Conservation (phyloP, 2,113 vertebrate species). For the Phalacrocorax carbo region DNA sequence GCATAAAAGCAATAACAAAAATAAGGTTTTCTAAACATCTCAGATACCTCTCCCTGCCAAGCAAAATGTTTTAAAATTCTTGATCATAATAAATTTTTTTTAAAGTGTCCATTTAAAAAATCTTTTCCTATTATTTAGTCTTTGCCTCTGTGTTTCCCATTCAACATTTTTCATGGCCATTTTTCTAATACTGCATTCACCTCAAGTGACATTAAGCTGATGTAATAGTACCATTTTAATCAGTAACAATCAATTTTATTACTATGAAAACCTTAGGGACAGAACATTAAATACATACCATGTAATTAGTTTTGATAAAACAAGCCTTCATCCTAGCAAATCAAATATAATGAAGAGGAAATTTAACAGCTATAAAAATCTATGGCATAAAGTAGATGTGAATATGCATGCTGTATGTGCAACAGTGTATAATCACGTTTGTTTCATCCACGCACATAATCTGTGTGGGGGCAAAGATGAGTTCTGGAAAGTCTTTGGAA, state of each 20-base stretch:
- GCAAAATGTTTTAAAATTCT: not conserved
- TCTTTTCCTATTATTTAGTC: not conserved
- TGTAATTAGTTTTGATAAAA: constrained; percentile 70
- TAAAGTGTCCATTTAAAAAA: not conserved
- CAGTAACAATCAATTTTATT: constrained; percentile 70
- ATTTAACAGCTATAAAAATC: constrained; percentile 56
- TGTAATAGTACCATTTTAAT: constrained; percentile 67
- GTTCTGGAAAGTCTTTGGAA: not conserved
- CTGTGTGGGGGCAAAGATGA: not conserved
- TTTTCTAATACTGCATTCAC: constrained; percentile 6
- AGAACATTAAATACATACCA: constrained; percentile 63
- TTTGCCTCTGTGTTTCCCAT: not conserved
- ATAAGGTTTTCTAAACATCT: not conserved
- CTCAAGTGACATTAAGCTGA: constrained; percentile 64
- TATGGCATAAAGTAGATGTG: constrained; percentile 3
- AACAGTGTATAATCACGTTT: not conserved
- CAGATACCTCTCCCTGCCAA: not conserved
- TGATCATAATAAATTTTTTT: not conserved
- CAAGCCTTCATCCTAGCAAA: constrained; percentile 62
- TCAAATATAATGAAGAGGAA: constrained; percentile 68
- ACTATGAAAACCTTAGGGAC: constrained; percentile 65
- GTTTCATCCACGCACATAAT: not conserved
- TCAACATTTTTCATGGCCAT: constrained; percentile 20
- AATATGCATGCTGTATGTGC: not conserved
- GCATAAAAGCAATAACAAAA: not conserved